A percentile compares a stretch with the other conserved stretches of the same genome.
Conservation (phyloP, 2,888 invertebrate genomes). For the Flabesymbios commensalis region DNA sequence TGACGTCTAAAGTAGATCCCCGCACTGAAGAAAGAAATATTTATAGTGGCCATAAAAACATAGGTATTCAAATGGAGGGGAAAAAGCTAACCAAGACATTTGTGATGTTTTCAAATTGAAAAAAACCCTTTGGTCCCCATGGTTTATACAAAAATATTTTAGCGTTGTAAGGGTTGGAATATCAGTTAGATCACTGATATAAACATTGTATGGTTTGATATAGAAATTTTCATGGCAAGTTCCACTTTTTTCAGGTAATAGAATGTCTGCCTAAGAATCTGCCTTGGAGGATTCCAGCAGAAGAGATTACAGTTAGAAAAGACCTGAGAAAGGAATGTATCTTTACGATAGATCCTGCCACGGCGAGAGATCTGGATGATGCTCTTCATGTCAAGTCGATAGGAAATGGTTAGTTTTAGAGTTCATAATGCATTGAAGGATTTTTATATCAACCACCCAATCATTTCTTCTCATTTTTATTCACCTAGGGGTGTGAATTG, state of each 20-base stretch:
- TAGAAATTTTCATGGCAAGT: background rate
- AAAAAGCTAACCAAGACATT: too few species aligned
- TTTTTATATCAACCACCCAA: too few species aligned
- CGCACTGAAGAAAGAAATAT: too few species aligned
- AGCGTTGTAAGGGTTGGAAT: background rate
- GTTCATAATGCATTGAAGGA: slow-evolving; percentile 4
- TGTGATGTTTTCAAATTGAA: too few species aligned
- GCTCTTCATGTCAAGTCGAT: slow-evolving; percentile 81
- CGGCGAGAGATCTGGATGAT: slow-evolving; percentile 92
- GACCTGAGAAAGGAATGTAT: slow-evolving; percentile 71
- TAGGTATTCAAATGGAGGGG: too few species aligned
- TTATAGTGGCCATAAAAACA: too few species aligned
- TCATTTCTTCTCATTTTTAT: too few species aligned
- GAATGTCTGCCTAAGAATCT: slow-evolving; percentile 46
- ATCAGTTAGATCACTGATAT: background rate
- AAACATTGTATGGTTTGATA: background rate
- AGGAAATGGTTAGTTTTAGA: slow-evolving; percentile 65
- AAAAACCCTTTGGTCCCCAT: background rate
- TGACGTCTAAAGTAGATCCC: too few species aligned
- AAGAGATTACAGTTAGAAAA: slow-evolving; percentile 53
- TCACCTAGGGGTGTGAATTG: too few species aligned
- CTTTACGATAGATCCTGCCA: slow-evolving; percentile 92
- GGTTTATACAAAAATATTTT: background rate
- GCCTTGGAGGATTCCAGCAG: slow-evolving; percentile 55
- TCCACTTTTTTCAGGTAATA: slow-evolving; percentile 38